These are phyloP conservation scores for Phainopepla nitens DNA, from an alignment of 2,113 vertebrate species.

Conservation along the genomic window DNA sequence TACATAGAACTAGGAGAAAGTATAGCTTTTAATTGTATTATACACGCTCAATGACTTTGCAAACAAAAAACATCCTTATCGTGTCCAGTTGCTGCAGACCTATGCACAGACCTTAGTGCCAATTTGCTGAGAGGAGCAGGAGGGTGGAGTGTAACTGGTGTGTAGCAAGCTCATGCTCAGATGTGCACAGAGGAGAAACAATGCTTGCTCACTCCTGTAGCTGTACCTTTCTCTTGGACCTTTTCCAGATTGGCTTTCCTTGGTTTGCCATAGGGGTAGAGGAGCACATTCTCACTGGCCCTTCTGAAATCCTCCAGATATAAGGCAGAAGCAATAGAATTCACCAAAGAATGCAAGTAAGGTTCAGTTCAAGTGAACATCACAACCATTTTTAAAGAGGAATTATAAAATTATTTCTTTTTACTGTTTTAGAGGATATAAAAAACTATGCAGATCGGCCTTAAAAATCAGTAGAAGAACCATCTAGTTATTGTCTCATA, in stretches of 20 bases:
- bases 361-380: background rate
- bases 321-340: background rate
- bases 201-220: background rate
- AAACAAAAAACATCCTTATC: background rate
- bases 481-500: background rate
- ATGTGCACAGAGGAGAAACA: background rate
- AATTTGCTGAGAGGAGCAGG: background rate
- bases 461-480: background rate
- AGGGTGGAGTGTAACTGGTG: background rate
- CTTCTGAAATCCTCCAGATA: background rate
- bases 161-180: background rate
- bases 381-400: background rate
- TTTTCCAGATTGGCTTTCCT: background rate
- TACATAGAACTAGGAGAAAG: background rate
- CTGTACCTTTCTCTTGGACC: background rate
- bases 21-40: background rate
- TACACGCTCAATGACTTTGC: background rate
- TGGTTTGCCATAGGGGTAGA: background rate
- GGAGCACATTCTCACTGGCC: background rate
- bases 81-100: background rate
- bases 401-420: background rate
- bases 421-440: background rate
- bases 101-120: fast-evolving
- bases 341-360: background rate
- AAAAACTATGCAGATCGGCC: background rate